Percentiles rank a stretch among this genome's conserved stretches.
phyloP scores from a whole-genome alignment of 2,888 invertebrate genomes.

The Apoda limacodes region DNA sequence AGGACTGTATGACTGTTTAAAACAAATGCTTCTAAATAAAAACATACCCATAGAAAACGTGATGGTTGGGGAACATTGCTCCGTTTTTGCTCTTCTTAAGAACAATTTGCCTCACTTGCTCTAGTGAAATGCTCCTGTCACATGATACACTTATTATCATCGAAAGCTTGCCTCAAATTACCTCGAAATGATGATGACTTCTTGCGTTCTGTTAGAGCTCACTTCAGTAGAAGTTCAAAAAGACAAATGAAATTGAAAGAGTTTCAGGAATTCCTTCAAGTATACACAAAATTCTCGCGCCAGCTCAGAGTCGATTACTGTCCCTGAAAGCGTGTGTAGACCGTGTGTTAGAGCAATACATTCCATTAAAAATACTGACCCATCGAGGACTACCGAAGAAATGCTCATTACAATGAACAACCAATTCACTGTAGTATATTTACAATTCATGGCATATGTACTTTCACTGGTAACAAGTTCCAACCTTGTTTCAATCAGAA shows the following conservation, averaged over 20 bases:
- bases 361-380: constrained; percentile 23
- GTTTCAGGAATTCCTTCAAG: constrained; percentile 30
- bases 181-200: constrained; percentile 22
- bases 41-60: constrained; percentile 19
- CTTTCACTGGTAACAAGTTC: constrained; percentile 7
- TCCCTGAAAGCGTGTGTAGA: constrained; percentile 30
- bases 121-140: constrained; percentile 33
- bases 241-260: constrained; percentile 23
- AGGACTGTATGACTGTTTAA: no score
- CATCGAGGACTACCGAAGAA: constrained; percentile 17
- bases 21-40: constrained; percentile 8
- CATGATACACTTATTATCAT: constrained; percentile 26
- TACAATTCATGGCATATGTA: constrained; percentile 6
- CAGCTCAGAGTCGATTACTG: constrained; percentile 26
- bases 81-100: constrained; percentile 14
- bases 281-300: constrained; percentile 26
- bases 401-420: constrained; percentile 11
- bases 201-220: constrained; percentile 14
- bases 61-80: constrained; percentile 24
- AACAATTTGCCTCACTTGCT: constrained; percentile 21
- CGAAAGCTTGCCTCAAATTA: constrained; percentile 29
- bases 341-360: constrained; percentile 30
- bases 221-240: constrained; percentile 15
- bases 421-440: no score
- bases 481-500: constrained; percentile 11